phyloP scores from a whole-genome alignment of 2,888 invertebrate genomes.

The Dimorphilus gyrociliatus region DNA sequence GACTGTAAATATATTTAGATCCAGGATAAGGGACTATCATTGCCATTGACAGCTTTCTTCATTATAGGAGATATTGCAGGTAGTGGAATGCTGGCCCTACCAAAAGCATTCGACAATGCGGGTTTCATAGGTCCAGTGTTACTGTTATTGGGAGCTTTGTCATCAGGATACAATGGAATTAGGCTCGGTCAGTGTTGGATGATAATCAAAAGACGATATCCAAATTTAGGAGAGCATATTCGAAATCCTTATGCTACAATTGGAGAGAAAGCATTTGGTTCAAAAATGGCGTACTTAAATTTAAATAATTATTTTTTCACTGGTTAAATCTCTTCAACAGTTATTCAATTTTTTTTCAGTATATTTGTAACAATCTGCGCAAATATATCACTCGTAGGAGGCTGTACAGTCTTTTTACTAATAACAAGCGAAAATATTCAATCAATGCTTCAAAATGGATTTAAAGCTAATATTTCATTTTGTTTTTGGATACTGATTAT shows the following conservation, averaged over 20 bases:
- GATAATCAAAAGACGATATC: conserved; percentile 52
- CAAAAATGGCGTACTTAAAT: conserved; percentile 8
- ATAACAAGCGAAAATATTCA: conserved; percentile 54
- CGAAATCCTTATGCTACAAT: conserved; percentile 70
- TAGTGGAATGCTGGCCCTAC: conserved; percentile 53
- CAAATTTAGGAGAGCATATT: conserved; percentile 42
- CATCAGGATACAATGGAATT: conserved; percentile 60
- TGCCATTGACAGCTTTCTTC: conserved; percentile 46
- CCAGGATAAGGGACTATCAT: conserved; percentile 20
- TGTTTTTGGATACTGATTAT: conserved; percentile 67
- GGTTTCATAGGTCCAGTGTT: conserved; percentile 54
- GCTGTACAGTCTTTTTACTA: conserved; percentile 48
- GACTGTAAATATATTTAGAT: too few relatives aligned
- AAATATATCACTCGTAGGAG: conserved; percentile 51
- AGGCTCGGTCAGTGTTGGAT: conserved; percentile 65
- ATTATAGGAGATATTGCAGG: conserved; percentile 56
- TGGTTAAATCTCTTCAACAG: too few relatives aligned
- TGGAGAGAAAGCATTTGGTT: conserved; percentile 59
- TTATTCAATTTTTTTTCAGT: too few relatives aligned
- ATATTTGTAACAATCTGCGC: conserved; percentile 46
- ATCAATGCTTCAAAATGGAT: conserved; percentile 46
- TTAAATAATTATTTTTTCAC: too few relatives aligned
- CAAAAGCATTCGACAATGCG: conserved; percentile 48
- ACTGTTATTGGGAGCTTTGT: conserved; percentile 45
- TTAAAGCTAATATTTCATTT: conserved; percentile 47